Evolutionary conservation across 2,113 vertebrate species (phyloP).

Genomic region (Pomatostomus ruficeps): DNA sequence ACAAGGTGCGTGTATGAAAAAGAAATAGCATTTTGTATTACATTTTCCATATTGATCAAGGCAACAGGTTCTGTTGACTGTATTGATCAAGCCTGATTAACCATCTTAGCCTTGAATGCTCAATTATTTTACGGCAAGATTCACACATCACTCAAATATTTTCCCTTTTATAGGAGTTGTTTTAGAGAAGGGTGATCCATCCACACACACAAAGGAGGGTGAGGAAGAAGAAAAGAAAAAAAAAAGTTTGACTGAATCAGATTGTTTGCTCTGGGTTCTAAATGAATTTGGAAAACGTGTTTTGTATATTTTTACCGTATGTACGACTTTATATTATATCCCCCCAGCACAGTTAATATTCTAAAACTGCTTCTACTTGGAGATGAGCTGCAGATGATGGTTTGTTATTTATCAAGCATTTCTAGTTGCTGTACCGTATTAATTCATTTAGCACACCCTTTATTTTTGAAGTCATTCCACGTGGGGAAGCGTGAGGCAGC

Average conservation of each 20-base stretch:
- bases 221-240: accelerated
- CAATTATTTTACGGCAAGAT: neutral
- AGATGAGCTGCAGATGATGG: neutral
- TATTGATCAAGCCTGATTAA: neutral
- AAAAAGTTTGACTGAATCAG: neutral
- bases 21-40: neutral
- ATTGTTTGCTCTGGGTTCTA: neutral
- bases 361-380: neutral
- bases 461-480: neutral
- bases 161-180: neutral
- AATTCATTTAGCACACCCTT: neutral
- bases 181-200: neutral
- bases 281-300: neutral
- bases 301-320: neutral
- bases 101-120: neutral
- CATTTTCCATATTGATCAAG: neutral
- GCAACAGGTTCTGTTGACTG: neutral
- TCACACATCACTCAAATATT: neutral
- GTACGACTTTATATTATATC: neutral
- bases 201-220: no score
- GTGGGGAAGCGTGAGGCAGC: neutral
- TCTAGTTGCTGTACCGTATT: neutral
- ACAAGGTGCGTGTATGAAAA: neutral
- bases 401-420: neutral
- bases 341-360: neutral